Conservation (phyloP, 2,888 invertebrate genomes). For the Drosophila mulleri region DNA sequence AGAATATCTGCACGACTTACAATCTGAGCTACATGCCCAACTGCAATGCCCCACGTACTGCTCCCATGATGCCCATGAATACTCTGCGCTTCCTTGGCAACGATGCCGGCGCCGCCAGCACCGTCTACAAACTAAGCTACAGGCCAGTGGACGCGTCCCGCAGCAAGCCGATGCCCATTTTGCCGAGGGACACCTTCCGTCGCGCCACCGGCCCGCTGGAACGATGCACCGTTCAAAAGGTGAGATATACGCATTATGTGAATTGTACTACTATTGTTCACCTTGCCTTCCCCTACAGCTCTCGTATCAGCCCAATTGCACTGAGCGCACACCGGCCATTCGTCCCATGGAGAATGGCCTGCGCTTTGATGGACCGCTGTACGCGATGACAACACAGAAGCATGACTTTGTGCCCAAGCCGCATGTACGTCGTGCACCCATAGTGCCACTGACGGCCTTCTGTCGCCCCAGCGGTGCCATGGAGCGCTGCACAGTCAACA, state of each 20-base stretch:
- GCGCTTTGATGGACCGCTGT: slow-evolving; percentile 89
- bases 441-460: slow-evolving; percentile 76
- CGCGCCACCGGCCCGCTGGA: slow-evolving; percentile 78
- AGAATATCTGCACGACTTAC: slow-evolving; percentile 83
- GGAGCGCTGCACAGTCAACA: slow-evolving; percentile 83
- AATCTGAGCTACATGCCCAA: slow-evolving; percentile 84
- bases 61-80: slow-evolving; percentile 68
- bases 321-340: slow-evolving; percentile 86
- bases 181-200: slow-evolving; percentile 74
- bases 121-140: slow-evolving; percentile 83
- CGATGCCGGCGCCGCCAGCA: slow-evolving; percentile 75
- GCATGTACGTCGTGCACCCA: slow-evolving; percentile 81
- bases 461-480: slow-evolving; percentile 74
- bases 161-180: slow-evolving; percentile 73
- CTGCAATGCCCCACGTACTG: slow-evolving; percentile 70
- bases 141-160: slow-evolving; percentile 76
- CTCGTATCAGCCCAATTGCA: slow-evolving; percentile 87
- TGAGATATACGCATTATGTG: not conserved
- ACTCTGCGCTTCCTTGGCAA: slow-evolving; percentile 77
- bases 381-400: slow-evolving; percentile 90
- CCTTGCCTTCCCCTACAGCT: slow-evolving; percentile 80
- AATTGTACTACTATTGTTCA: not conserved
- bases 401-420: slow-evolving; percentile 90
- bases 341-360: slow-evolving; percentile 87
- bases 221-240: slow-evolving; percentile 83